phyloP scores from a whole-genome alignment of 1,140 invertebrate genomes.

The Drosophila nebulosa region DNA sequence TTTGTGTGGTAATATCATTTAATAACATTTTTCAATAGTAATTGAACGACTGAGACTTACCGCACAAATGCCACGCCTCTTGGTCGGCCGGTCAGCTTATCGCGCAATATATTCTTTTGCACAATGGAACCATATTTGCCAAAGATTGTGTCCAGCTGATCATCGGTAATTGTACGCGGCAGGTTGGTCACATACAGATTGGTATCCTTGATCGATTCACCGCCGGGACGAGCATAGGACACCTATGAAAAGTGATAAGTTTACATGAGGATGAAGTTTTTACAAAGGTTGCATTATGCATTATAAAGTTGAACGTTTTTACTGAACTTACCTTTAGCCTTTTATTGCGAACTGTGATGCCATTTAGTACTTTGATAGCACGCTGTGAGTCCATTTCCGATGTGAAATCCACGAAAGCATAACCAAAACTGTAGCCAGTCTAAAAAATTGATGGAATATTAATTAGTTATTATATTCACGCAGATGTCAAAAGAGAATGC shows the following conservation, averaged over 20 bases:
- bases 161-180: slow-evolving; percentile 91
- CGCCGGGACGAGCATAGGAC: slow-evolving; percentile 94
- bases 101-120: slow-evolving; percentile 93
- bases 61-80: slow-evolving; percentile 96
- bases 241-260: no score
- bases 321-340: slow-evolving; percentile 85
- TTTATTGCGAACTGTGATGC: slow-evolving; percentile 93
- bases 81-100: slow-evolving; percentile 92
- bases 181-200: slow-evolving; percentile 97
- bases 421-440: slow-evolving; percentile 97
- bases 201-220: slow-evolving; percentile 96
- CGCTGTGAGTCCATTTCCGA: slow-evolving; percentile 91
- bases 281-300: neutral
- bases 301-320: no score
- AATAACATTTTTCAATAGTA: neutral
- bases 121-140: slow-evolving; percentile 93
- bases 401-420: slow-evolving; percentile 96
- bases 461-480: neutral
- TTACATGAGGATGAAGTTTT: no score
- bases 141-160: slow-evolving; percentile 92
- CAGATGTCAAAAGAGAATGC: no score
- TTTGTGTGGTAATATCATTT: neutral
- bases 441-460: slow-evolving; percentile 59
- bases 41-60: slow-evolving; percentile 82
- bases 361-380: slow-evolving; percentile 93